Conservation (phyloP, 2,888 invertebrate genomes). For the Argyresthia albistria region DNA sequence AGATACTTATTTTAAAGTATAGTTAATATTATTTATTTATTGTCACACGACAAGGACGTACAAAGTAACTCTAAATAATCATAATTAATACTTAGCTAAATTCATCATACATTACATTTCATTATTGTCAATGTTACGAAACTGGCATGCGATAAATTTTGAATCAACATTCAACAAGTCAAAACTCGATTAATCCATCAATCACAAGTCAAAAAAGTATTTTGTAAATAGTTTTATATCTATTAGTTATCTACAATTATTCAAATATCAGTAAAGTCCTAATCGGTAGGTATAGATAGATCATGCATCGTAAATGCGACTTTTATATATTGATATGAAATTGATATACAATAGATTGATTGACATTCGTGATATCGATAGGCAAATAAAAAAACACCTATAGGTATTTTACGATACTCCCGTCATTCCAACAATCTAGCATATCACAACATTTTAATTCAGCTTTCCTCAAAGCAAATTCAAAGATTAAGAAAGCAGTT, state of each 20-base stretch:
- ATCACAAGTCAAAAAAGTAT: too few relatives aligned
- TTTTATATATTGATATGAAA: conserved; percentile 58
- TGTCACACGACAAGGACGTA: conserved; percentile 4
- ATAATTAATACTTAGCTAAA: conserved; percentile 1
- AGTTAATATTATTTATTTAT: conserved; percentile 8
- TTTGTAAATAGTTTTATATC: conserved; percentile 2
- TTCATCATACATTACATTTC: conserved; percentile 12
- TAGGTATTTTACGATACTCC: conserved; percentile 20
- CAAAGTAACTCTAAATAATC: conserved; percentile 2
- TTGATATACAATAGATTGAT: conserved; percentile 52
- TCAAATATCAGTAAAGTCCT: conserved; percentile 15
- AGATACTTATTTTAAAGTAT: conserved; percentile 1
- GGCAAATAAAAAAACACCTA: conserved; percentile 38
- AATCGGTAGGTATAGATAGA: conserved; percentile 30
- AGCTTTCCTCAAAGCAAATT: too few relatives aligned
- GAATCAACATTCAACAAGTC: too few relatives aligned
- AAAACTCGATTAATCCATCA: too few relatives aligned
- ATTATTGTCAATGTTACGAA: conserved; percentile 34
- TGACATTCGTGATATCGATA: conserved; percentile 38
- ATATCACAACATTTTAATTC: too few relatives aligned
- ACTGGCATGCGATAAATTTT: too few relatives aligned
- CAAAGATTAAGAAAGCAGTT: too few relatives aligned
- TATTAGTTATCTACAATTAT: neutral
- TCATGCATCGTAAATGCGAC: conserved; percentile 28
- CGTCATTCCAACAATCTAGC: too few relatives aligned